phyloP scores from a whole-genome alignment of 2,797 vertebrate genomes.

The Vipera latastei region DNA sequence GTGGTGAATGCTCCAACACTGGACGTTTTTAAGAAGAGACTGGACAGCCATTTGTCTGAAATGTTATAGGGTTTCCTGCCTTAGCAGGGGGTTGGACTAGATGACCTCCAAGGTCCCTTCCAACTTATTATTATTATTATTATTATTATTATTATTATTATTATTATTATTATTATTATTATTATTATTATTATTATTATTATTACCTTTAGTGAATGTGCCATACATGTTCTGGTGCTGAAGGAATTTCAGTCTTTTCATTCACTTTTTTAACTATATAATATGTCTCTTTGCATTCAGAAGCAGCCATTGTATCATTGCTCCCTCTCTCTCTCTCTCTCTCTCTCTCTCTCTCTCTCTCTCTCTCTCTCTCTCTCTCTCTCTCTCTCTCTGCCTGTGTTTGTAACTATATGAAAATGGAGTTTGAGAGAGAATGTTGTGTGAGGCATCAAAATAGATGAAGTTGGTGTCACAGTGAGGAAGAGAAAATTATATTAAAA shows the following conservation, averaged over 20 bases:
- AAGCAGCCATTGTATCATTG: neutral
- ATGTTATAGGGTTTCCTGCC: too few relatives aligned
- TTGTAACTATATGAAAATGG: neutral
- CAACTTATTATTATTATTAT: too few relatives aligned
- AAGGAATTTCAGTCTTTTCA: neutral
- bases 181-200: too few relatives aligned
- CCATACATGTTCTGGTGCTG: neutral
- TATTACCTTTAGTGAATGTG: neutral
- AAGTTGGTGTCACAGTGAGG: constrained; percentile 21
- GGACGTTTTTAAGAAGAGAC: too few relatives aligned
- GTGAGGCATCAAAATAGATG: neutral
- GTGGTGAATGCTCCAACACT: too few relatives aligned
- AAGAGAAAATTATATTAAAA: neutral
- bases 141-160: neutral
- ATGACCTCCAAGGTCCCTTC: too few relatives aligned
- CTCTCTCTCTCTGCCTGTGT: neutral
- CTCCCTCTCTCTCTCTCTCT: neutral
- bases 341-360: neutral
- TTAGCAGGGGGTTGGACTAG: too few relatives aligned
- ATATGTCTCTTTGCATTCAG: neutral
- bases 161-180: neutral
- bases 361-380: neutral
- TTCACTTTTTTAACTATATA: neutral
- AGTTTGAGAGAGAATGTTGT: neutral
- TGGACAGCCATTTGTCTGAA: too few relatives aligned